Conservation (phyloP, 1,140 invertebrate genomes). For the Hyles vespertilio region DNA sequence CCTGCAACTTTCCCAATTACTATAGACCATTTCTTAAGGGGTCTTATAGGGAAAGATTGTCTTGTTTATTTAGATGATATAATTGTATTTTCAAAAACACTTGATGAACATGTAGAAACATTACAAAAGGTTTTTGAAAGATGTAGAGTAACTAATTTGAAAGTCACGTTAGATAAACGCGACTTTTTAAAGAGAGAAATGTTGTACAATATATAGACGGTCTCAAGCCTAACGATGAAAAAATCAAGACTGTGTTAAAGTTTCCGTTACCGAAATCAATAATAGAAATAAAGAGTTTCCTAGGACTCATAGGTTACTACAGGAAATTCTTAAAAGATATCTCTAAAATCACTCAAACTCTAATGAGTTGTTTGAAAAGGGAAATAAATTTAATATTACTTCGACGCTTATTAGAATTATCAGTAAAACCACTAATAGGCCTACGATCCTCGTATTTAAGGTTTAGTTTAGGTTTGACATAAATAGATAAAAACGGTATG, state of each 20-base stretch:
- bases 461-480: too few relatives aligned
- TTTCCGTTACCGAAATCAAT: conserved; percentile 26
- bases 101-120: not conserved
- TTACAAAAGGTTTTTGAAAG: not conserved
- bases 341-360: not conserved
- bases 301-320: conserved; percentile 4
- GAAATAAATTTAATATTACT: not conserved
- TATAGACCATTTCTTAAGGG: not conserved
- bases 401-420: too few relatives aligned
- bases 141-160: not conserved
- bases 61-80: conserved; percentile 6
- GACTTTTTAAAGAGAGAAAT: not conserved
- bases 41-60: not conserved
- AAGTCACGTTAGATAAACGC: conserved; percentile 1
- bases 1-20: not conserved
- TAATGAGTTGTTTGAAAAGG: not conserved
- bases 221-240: conserved; percentile 26
- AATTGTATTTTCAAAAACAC: not conserved
- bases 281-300: conserved; percentile 4
- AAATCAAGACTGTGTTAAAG: conserved; percentile 28
- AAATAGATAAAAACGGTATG: too few relatives aligned
- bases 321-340: not conserved
- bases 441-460: too few relatives aligned
- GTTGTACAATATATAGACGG: conserved; percentile 15
- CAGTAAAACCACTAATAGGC: too few relatives aligned